Conservation (phyloP, 1,140 invertebrate genomes). For the Physella acuta region DNA sequence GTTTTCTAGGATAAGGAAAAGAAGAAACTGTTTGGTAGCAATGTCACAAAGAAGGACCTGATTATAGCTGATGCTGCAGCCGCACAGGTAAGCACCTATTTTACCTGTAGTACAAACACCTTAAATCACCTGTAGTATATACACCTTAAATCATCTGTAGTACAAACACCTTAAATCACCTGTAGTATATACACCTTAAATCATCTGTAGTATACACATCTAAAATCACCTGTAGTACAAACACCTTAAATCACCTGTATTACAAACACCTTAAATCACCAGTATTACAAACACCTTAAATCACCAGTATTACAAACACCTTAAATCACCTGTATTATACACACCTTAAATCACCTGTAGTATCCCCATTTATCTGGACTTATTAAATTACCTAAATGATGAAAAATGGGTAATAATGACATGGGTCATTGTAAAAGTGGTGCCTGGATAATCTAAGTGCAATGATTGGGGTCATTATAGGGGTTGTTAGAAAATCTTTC, state of each 20-base stretch:
- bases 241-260: neutral
- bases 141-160: neutral
- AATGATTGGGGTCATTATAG: no score
- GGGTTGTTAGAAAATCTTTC: no score
- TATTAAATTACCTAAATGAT: neutral
- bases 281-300: neutral
- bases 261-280: neutral
- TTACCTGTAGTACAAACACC: neutral
- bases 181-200: neutral
- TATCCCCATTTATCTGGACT: neutral
- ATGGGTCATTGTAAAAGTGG: no score
- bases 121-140: neutral
- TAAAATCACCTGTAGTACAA: neutral
- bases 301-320: neutral
- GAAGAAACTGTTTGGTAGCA: slow-evolving; percentile 49
- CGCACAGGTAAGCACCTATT: slow-evolving; percentile 39
- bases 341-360: neutral
- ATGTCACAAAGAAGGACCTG: slow-evolving; percentile 49
- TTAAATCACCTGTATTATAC: neutral
- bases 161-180: neutral
- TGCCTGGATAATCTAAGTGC: no score
- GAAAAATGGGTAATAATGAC: no score
- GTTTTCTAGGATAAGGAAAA: slow-evolving; percentile 55
- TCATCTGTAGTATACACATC: neutral
- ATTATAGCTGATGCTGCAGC: slow-evolving; percentile 41